Evolutionary conservation across 2,888 invertebrate genomes (phyloP).

Genomic region (Platynereis dumerilii): DNA sequence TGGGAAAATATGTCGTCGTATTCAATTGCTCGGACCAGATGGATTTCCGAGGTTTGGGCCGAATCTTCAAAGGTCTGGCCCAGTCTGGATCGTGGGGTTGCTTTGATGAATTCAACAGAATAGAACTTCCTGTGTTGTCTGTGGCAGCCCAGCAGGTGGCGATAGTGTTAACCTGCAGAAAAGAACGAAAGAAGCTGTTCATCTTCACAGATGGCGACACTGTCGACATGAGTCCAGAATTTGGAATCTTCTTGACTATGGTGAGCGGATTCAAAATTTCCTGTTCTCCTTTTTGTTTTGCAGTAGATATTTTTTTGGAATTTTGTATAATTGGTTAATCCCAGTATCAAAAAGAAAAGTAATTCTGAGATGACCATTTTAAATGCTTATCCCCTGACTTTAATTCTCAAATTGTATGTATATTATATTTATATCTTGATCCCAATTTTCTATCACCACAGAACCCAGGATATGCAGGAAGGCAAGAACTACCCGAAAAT

Average conservation of each 20-base stretch:
- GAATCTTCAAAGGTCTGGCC: conserved; percentile 64
- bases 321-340: no score
- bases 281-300: no score
- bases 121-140: conserved; percentile 89
- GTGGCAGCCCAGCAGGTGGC: conserved; percentile 98
- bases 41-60: conserved; percentile 64
- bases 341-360: no score
- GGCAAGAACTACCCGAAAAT: conserved; percentile 65
- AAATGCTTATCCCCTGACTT: no score
- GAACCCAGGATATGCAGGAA: conserved; percentile 65
- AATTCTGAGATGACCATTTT: no score
- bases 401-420: no score
- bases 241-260: conserved; percentile 98
- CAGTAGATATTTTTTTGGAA: no score
- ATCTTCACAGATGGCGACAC: conserved; percentile 93
- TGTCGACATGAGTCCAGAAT: conserved; percentile 91
- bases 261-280: conserved; percentile 64
- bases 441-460: no score
- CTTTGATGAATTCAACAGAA: conserved; percentile 67
- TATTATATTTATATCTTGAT: no score
- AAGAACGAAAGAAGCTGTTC: conserved; percentile 89
- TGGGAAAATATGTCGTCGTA: conserved; percentile 65
- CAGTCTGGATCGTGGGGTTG: conserved; percentile 65
- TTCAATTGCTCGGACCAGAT: conserved; percentile 66
- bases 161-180: conserved; percentile 84